Base-by-base conservation (phyloP, 2,888 invertebrate species). In the Shargacucullia verbasci region DNA sequence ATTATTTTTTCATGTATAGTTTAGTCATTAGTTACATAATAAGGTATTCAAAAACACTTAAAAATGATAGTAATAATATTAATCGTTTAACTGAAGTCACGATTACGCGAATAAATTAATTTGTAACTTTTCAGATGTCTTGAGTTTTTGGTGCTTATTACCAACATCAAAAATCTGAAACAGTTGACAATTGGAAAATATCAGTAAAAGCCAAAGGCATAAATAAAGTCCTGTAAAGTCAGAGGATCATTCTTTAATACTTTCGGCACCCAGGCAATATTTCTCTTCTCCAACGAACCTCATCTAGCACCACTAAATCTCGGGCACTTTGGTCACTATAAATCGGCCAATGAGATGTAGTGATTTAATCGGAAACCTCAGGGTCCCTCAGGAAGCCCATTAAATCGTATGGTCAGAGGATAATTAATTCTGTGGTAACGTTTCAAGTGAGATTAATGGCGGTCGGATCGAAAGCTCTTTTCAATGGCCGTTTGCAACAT, bases 381-480 rank as follows among this genome's bases (percentile, higher is more conserved):
- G 86, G 83, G 89, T 89, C 88, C 89, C 92, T 83, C 83, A 90
- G 92, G 93, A 92, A 90, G 90, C 90, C 91, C 92, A 93, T 93
- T 94, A 92, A 91, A 92, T 89, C 91, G 91, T 92, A 92, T 93
- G 93, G 93, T 93, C 93, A 92, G 85, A 84, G 92, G 92, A 92
- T 94, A 94, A 94, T 94, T 93, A 94, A 94, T 94, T 94, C 92
- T 81, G 90, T 82, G 91, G 92, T 87, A 86, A 85, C 87, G 85
- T 87, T 82, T 82, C 92, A 88, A 91, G 89, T 88, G 91, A 93
- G 93, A 94, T 93, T 92, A 92, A 94, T 94, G 87, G 84, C 80
- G 84, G 89, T 80, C 75, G 49, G 70, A 76, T 74, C 71, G 72
- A 87, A 83, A 84, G 88, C 85, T 87, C 86, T 90, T 91, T 91